phyloP scores from a whole-genome alignment of 2,113 vertebrate species.

The Amblyopsis rosae region DNA sequence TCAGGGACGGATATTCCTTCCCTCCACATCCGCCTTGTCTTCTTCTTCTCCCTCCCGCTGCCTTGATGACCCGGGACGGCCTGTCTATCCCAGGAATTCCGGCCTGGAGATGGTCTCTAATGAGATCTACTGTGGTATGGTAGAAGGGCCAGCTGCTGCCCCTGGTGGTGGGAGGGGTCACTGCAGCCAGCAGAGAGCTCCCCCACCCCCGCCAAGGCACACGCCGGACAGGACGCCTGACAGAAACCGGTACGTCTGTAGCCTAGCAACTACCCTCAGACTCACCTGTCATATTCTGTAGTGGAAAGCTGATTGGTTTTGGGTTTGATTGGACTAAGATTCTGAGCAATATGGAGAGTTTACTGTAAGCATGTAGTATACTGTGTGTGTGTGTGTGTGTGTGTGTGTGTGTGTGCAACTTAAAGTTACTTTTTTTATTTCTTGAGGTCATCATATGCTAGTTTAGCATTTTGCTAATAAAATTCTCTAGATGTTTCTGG shows the following conservation, averaged over 20 bases:
- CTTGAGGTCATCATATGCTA: no score
- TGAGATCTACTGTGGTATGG: slow-evolving; percentile 85
- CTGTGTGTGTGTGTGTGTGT: no score
- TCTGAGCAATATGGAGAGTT: no score
- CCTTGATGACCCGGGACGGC: slow-evolving; percentile 49
- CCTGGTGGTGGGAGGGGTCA: slow-evolving; percentile 22
- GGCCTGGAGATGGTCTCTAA: slow-evolving; percentile 87
- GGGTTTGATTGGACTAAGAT: no score
- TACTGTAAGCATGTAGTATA: neutral
- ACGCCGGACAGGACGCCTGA: slow-evolving; percentile 44
- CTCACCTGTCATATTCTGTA: no score
- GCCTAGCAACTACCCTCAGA: no score
- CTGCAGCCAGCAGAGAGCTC: slow-evolving; percentile 42
- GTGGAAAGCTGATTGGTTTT: no score
- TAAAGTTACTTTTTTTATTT: no score
- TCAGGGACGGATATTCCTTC: neutral
- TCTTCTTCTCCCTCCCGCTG: slow-evolving; percentile 32
- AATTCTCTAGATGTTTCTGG: no score
- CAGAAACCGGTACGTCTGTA: slow-evolving; percentile 66
- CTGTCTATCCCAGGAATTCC: slow-evolving; percentile 39
- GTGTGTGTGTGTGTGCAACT: no score
- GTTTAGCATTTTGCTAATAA: no score
- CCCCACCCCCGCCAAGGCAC: slow-evolving; percentile 52
- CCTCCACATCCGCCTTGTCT: slow-evolving; percentile 32
- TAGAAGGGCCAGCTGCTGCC: slow-evolving; percentile 33